Conservation (phyloP, 2,888 invertebrate species). For the Nezara viridula region DNA sequence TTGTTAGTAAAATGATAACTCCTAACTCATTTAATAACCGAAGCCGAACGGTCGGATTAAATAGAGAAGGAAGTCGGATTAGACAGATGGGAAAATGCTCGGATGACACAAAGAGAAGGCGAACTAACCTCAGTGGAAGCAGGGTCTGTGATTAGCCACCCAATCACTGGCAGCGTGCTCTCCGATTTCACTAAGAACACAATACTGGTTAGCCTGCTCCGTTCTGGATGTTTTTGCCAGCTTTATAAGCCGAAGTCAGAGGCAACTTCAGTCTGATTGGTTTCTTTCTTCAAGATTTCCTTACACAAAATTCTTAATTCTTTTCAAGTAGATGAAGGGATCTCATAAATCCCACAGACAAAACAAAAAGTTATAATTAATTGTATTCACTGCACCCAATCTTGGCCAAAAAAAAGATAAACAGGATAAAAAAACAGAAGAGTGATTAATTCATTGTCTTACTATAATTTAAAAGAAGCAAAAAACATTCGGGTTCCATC, state of each 20-base stretch:
- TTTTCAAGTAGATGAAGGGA: no score
- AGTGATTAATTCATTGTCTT: no score
- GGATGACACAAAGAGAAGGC: neutral
- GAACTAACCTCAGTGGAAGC: neutral
- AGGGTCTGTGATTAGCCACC: neutral
- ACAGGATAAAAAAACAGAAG: no score
- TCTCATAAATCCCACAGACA: no score
- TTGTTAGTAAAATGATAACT: neutral
- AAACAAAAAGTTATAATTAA: no score
- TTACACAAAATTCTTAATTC: no score
- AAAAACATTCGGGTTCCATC: no score
- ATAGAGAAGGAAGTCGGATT: neutral
- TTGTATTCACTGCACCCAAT: no score
- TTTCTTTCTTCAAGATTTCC: neutral
- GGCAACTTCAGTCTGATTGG: neutral
- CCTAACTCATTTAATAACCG: neutral
- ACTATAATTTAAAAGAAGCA: no score
- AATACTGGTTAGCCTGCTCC: neutral
- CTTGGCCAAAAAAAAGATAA: no score
- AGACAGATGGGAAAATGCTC: neutral
- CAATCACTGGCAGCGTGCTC: neutral
- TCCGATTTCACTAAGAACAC: neutral
- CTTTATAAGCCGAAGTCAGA: neutral
- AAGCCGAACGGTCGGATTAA: neutral
- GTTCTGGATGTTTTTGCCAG: neutral